Evolutionary conservation across 23 tunicate genomes (phyloP).

Genomic region (Styela plicata): DNA sequence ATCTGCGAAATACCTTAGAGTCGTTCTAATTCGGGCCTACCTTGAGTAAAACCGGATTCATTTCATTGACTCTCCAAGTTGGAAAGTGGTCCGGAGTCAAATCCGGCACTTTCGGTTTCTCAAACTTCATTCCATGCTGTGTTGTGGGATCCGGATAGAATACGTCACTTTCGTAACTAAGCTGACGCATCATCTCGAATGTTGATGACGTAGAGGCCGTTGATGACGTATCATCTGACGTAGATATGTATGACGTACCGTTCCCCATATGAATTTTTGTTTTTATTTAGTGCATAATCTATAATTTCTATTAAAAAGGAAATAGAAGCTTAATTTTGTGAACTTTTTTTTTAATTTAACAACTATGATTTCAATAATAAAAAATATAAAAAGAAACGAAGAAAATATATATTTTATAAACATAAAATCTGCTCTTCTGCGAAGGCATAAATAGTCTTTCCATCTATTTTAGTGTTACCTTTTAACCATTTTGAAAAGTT

Average conservation of each 20-base stretch:
- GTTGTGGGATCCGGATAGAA: constrained; percentile 6
- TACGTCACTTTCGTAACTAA: constrained; percentile 32
- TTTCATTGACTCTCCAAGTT: constrained; percentile 20
- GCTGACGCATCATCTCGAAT: constrained; percentile 15
- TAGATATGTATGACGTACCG: constrained; percentile 12
- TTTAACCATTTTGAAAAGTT: too few relatives aligned
- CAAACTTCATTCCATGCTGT: not conserved
- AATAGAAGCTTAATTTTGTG: not conserved
- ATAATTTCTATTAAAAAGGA: not conserved
- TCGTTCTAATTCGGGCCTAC: not conserved
- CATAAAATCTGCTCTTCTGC: not conserved
- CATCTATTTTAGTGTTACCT: too few relatives aligned
- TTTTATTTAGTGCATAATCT: not conserved
- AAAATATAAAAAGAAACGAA: too few relatives aligned
- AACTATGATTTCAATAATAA: too few relatives aligned
- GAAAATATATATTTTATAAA: not conserved
- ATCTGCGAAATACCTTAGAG: too few relatives aligned
- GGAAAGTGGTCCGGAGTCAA: constrained; percentile 19
- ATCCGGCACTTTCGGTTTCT: not conserved
- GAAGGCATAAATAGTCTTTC: too few relatives aligned
- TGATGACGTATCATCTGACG: constrained; percentile 5
- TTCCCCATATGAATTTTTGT: constrained; percentile 10
- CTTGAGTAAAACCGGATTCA: constrained; percentile 23
- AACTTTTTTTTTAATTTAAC: constrained; percentile 2
- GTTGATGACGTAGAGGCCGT: constrained; percentile 5